phyloP scores from a whole-genome alignment of 1,140 invertebrate species.

The Macrobrachium nipponense region DNA sequence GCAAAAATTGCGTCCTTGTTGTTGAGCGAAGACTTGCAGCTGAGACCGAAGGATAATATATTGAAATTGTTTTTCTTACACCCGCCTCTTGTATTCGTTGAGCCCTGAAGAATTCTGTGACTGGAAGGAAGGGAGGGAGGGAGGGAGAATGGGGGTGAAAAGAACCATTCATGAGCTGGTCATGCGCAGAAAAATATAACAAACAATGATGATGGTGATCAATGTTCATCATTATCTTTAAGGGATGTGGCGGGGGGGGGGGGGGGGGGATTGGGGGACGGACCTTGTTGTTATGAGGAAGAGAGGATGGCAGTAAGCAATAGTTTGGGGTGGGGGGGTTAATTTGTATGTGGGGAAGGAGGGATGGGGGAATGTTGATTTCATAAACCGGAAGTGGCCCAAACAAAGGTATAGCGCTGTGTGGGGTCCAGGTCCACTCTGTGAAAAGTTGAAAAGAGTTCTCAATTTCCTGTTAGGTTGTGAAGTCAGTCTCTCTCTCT shows the following conservation, averaged over 20 bases:
- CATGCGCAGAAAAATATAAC: background rate
- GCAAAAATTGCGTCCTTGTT: no score
- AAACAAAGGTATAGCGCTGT: conserved; percentile 39
- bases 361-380: background rate
- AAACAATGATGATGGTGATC: background rate
- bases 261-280: no score
- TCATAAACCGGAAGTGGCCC: conserved; percentile 23
- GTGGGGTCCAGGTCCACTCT: background rate
- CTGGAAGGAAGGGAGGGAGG: background rate
- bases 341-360: background rate
- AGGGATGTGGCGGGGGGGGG: conserved; percentile 2
- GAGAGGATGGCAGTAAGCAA: no score
- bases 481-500: conserved; percentile 3
- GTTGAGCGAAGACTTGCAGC: no score
- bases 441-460: conserved; percentile 48
- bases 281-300: no score
- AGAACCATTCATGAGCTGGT: no score
- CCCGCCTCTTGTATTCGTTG: background rate
- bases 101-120: background rate
- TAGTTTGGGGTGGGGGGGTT: background rate
- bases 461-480: conserved; percentile 54
- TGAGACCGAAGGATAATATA: no score
- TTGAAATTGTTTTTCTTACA: background rate
- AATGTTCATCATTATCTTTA: background rate
- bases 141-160: no score